These are phyloP conservation scores for Melipona bicolor DNA, from an alignment of 2,888 invertebrate genomes.

Conservation along the genomic window DNA sequence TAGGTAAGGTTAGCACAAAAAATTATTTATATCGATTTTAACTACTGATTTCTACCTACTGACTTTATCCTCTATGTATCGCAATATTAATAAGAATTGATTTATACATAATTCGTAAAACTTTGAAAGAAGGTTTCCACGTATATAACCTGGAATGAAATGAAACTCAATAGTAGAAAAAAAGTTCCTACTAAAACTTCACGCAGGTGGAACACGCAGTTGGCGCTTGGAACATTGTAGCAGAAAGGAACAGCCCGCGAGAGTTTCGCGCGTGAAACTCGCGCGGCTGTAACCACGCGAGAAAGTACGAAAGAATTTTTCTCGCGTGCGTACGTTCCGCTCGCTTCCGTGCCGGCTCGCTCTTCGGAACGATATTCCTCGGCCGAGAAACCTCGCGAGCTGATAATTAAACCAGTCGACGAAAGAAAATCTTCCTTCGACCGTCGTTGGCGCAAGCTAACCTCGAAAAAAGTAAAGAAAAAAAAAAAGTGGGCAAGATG, in stretches of 20 bases:
- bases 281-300: slow-evolving; percentile 34
- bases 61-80: too few species aligned
- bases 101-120: too few species aligned
- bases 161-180: too few species aligned
- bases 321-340: slow-evolving; percentile 44
- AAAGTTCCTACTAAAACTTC: too few species aligned
- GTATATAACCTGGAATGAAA: background rate
- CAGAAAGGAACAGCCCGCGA: background rate
- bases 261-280: slow-evolving; percentile 30
- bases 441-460: too few species aligned
- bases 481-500: too few species aligned
- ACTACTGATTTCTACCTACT: too few species aligned
- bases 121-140: background rate
- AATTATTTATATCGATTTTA: too few species aligned
- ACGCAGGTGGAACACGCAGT: background rate
- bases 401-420: slow-evolving; percentile 32
- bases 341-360: slow-evolving; percentile 24
- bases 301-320: slow-evolving; percentile 60
- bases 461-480: too few species aligned
- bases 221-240: background rate
- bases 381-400: slow-evolving; percentile 24
- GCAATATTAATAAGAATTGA: too few species aligned
- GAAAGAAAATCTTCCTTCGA: slow-evolving; percentile 13
- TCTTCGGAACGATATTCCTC: slow-evolving; percentile 30
- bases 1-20: too few species aligned